Percentiles rank a stretch among this genome's conserved stretches.
These are phyloP conservation scores for Lordiphosa collinella DNA, from an alignment of 1,140 invertebrate species.

Conservation along the genomic window DNA sequence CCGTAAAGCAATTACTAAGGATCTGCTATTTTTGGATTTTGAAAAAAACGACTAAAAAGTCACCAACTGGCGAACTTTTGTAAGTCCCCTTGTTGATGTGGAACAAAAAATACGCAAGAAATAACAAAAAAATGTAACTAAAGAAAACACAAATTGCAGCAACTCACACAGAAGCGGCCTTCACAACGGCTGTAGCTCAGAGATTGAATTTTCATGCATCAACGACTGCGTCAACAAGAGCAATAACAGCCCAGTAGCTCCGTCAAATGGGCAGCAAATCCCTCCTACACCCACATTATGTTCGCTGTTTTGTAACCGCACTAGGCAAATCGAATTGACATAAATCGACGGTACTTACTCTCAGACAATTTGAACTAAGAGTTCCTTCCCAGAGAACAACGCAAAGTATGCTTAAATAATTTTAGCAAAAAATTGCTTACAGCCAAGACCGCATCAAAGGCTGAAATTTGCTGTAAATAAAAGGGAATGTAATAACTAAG, in stretches of 20 bases:
- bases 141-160: slow-evolving; percentile 67
- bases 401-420: slow-evolving; percentile 36
- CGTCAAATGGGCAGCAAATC: slow-evolving; percentile 52
- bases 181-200: slow-evolving; percentile 28
- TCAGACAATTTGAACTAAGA: slow-evolving; percentile 10
- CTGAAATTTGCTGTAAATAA: too few relatives aligned
- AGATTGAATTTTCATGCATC: slow-evolving; percentile 73
- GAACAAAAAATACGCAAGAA: slow-evolving; percentile 36
- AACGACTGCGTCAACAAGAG: slow-evolving; percentile 22
- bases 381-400: background rate
- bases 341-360: slow-evolving; percentile 54
- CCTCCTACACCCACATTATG: slow-evolving; percentile 8
- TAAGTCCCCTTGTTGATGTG: too few relatives aligned
- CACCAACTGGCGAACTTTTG: too few relatives aligned
- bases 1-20: too few relatives aligned
- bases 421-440: background rate
- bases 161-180: slow-evolving; percentile 11
- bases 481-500: background rate
- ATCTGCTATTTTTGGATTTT: too few relatives aligned
- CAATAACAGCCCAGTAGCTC: slow-evolving; percentile 18
- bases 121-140: slow-evolving; percentile 57
- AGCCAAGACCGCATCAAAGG: background rate
- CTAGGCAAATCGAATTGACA: slow-evolving; percentile 65
- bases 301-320: slow-evolving; percentile 7
- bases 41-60: too few relatives aligned